A percentile compares a stretch with the other conserved stretches of the same genome.
phyloP scores from a whole-genome alignment of 2,113 vertebrate species.

The Megaceryle maxima region DNA sequence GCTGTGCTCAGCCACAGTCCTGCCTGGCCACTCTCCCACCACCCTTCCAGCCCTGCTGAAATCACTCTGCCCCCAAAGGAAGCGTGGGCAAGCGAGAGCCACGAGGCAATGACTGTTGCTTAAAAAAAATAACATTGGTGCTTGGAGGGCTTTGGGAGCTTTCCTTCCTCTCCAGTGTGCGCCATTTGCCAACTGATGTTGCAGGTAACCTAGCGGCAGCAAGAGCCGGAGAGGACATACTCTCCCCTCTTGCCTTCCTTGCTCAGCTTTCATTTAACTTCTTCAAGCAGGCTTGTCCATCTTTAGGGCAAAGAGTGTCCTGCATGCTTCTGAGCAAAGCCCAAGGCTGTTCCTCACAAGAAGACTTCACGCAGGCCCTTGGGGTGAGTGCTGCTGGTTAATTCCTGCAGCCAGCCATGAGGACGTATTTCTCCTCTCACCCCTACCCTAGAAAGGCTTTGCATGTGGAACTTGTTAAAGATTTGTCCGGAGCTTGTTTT shows the following conservation, averaged over 20 bases:
- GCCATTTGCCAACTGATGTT: not conserved
- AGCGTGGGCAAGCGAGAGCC: not conserved
- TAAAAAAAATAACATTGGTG: fast-evolving
- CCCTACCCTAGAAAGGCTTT: not conserved
- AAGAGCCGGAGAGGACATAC: not conserved
- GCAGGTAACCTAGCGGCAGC: not conserved
- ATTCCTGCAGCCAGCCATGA: not conserved
- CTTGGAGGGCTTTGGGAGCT: not conserved
- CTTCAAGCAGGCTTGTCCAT: not conserved
- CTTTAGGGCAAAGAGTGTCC: not conserved
- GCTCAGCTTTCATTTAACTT: not conserved
- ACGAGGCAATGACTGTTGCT: not conserved
- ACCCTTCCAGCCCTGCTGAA: not conserved
- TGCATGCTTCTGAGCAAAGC: not conserved
- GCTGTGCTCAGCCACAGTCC: not conserved
- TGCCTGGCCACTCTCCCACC: not conserved
- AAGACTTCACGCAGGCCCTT: fast-evolving
- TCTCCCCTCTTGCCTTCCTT: not conserved
- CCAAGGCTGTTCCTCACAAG: no score
- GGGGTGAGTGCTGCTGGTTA: fast-evolving
- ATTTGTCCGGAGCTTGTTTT: not conserved
- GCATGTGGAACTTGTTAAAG: not conserved
- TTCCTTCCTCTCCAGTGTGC: not conserved
- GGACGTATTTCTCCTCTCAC: not conserved
- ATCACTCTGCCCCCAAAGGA: not conserved